phyloP scores from a whole-genome alignment of 37 sponge, comb jelly and placozoan species.

The Sycon ciliatum region DNA sequence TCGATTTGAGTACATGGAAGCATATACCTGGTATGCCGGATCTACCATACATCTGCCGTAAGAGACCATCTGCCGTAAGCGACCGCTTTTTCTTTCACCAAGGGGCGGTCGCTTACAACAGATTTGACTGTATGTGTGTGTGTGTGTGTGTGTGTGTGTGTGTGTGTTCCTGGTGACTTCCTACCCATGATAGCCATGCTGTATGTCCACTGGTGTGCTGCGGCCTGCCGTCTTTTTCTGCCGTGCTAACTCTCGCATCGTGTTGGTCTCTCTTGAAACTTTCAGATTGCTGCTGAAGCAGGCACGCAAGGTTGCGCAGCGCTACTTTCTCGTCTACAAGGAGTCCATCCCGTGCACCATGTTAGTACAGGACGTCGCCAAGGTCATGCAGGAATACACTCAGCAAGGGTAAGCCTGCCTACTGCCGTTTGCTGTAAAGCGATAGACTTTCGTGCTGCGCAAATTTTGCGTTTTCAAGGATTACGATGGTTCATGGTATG shows the following conservation, averaged over 20 bases:
- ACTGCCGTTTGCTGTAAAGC: no score
- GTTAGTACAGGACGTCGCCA: constrained; percentile 86
- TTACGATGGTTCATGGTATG: neutral
- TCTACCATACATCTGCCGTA: no score
- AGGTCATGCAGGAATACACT: constrained; percentile 98
- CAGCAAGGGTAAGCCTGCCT: constrained; percentile 77
- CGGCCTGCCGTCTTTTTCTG: neutral
- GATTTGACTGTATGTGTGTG: no score
- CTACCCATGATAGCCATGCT: constrained; percentile 11
- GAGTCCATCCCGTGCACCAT: constrained; percentile 89
- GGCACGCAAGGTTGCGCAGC: constrained; percentile 86
- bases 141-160: no score
- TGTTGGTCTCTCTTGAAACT: neutral
- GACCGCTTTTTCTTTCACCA: no score
- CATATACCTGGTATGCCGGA: no score
- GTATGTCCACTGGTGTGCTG: neutral
- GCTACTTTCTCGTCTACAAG: constrained; percentile 65
- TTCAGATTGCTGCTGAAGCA: constrained; percentile 67
- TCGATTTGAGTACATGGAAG: no score
- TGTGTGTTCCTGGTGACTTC: neutral
- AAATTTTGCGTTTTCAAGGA: neutral
- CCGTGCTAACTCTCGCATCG: neutral
- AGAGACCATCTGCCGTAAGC: no score
- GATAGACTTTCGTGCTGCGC: no score
- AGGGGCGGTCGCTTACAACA: no score